Conservation (phyloP, 2,113 vertebrate genomes). For the Elephantulus edwardii region DNA sequence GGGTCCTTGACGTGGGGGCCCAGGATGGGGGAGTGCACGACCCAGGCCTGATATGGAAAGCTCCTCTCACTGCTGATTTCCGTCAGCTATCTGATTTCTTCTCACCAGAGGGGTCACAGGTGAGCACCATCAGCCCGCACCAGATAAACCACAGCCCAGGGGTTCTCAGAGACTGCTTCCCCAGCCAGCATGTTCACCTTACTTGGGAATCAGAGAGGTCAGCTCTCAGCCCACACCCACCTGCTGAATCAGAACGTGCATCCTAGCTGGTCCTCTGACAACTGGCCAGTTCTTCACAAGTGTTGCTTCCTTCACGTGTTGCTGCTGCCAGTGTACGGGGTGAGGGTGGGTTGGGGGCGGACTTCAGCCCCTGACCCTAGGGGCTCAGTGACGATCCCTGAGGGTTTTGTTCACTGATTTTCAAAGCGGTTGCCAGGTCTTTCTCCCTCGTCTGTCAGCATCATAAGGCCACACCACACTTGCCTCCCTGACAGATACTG, state of each 20-base stretch:
- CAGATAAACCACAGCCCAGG: not conserved
- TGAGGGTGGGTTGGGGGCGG: too few relatives aligned
- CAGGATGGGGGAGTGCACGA: too few relatives aligned
- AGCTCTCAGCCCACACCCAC: not conserved
- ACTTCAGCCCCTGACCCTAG: not conserved
- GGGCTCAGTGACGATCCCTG: too few relatives aligned
- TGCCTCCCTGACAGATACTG: too few relatives aligned
- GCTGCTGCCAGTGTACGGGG: too few relatives aligned
- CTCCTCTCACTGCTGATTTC: not conserved
- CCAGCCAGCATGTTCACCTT: too few relatives aligned
- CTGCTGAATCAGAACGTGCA: not conserved
- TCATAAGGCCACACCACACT: too few relatives aligned
- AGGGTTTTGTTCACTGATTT: too few relatives aligned
- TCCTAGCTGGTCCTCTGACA: not conserved
- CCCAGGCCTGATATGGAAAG: not conserved
- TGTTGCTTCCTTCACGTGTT: not conserved
- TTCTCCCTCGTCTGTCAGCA: too few relatives aligned
- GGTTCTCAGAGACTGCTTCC: not conserved
- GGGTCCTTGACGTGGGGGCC: not conserved
- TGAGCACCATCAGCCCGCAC: not conserved
- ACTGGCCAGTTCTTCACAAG: not conserved
- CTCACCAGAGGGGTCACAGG: not conserved
- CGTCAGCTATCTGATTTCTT: not conserved
- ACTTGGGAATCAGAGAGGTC: not conserved
- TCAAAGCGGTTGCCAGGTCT: too few relatives aligned